phyloP scores from a whole-genome alignment of 2,113 vertebrate species.

The Emydocephalus ijimae region DNA sequence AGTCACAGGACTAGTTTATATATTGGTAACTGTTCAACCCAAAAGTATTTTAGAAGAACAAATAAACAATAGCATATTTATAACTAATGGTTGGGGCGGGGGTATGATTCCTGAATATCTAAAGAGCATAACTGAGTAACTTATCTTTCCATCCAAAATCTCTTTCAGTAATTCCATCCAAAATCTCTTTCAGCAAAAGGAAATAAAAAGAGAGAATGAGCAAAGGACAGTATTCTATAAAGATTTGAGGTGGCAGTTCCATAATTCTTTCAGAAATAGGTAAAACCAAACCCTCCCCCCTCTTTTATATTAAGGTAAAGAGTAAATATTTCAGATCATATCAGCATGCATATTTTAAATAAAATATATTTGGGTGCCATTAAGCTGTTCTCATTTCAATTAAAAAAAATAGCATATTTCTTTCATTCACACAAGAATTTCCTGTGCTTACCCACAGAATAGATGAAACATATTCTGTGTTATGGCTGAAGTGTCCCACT shows the following conservation, averaged over 20 bases:
- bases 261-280: neutral
- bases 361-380: slow-evolving; percentile 9
- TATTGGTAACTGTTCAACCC: neutral
- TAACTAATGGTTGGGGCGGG: neutral
- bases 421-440: neutral
- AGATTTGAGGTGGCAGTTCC: neutral
- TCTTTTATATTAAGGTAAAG: neutral
- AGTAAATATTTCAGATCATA: neutral
- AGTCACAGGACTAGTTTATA: neutral
- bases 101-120: neutral
- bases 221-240: neutral
- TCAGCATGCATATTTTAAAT: neutral
- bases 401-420: neutral
- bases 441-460: neutral
- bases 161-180: neutral
- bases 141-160: neutral
- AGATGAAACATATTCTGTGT: neutral
- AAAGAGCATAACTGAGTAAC: neutral
- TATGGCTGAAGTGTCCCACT: no score
- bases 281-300: neutral
- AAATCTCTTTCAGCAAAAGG: neutral
- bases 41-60: neutral
- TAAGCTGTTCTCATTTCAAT: neutral
- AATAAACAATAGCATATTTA: neutral
- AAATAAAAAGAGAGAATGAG: neutral